Conservation (phyloP, 2,888 invertebrate genomes). For the Leptothorax acervorum region DNA sequence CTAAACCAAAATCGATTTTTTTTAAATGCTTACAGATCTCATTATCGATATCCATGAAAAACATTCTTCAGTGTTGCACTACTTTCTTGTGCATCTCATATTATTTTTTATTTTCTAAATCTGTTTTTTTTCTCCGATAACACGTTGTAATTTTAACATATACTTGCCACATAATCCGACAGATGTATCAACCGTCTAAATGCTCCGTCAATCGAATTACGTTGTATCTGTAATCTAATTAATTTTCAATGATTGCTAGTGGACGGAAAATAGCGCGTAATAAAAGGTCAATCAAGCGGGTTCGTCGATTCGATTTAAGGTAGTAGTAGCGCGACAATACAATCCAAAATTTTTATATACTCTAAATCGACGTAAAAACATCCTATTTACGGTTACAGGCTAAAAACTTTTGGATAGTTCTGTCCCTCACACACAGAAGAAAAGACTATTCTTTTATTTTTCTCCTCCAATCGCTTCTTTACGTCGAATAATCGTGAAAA, state of each 20-base stretch:
- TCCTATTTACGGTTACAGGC: too few relatives aligned
- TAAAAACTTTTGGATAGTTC: too few relatives aligned
- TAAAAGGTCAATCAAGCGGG: slow-evolving; percentile 12
- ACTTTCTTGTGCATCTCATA: neutral
- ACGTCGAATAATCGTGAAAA: too few relatives aligned
- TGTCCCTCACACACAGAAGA: too few relatives aligned
- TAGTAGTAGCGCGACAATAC: too few relatives aligned
- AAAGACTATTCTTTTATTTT: too few relatives aligned
- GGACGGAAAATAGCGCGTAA: neutral
- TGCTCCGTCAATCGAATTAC: neutral
- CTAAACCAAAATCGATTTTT: neutral
- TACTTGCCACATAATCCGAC: neutral
- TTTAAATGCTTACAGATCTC: neutral
- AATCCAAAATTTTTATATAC: too few relatives aligned
- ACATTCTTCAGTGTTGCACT: neutral
- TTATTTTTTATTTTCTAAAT: neutral
- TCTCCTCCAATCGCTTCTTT: too few relatives aligned
- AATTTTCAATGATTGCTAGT: slow-evolving; percentile 22
- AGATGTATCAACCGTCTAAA: neutral
- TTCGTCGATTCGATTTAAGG: slow-evolving; percentile 12
- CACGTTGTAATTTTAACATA: neutral
- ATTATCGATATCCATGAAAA: neutral
- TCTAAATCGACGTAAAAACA: too few relatives aligned
- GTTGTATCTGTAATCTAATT: slow-evolving; percentile 18
- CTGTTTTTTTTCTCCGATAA: neutral